Percentiles rank a stretch among this genome's conserved stretches.
These are phyloP conservation scores for Salpingus planirostris DNA, from an alignment of 2,888 invertebrate genomes.

Conservation along the genomic window DNA sequence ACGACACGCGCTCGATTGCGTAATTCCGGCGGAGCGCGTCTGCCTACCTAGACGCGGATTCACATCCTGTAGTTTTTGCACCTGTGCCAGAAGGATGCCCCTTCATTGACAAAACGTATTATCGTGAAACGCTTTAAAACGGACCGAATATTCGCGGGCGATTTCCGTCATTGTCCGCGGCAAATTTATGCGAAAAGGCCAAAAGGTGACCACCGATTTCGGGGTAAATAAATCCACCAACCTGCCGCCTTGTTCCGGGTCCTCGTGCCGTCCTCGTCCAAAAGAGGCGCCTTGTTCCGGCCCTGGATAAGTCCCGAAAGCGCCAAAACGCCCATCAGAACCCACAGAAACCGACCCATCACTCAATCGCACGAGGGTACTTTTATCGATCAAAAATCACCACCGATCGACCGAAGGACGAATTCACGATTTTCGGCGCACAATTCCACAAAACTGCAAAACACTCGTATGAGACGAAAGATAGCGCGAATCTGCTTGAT, in stretches of 20 bases:
- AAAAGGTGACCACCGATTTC: no score
- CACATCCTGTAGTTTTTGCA: no score
- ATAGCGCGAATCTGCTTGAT: no score
- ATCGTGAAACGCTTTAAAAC: no score
- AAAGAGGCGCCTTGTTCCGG: slow-evolving; percentile 32
- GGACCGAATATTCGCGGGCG: no score
- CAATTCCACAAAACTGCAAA: slow-evolving; percentile 13
- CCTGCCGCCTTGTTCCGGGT: slow-evolving; percentile 36
- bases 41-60: no score
- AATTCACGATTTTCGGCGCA: slow-evolving; percentile 9
- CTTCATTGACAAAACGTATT: slow-evolving; percentile 1
- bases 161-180: no score
- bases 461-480: slow-evolving; percentile 4
- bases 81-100: slow-evolving; percentile 9
- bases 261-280: slow-evolving; percentile 31
- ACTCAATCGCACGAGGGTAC: slow-evolving; percentile 5
- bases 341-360: slow-evolving; percentile 12
- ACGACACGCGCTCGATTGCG: no score
- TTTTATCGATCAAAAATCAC: no score
- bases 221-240: no score
- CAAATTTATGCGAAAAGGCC: no score
- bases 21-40: slow-evolving; percentile 4
- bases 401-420: no score
- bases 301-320: slow-evolving; percentile 14
- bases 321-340: slow-evolving; percentile 10